Percentiles rank a stretch among this genome's conserved stretches.
Evolutionary conservation across 2,797 vertebrate species (phyloP).

Genomic region (Vireo griseus): DNA sequence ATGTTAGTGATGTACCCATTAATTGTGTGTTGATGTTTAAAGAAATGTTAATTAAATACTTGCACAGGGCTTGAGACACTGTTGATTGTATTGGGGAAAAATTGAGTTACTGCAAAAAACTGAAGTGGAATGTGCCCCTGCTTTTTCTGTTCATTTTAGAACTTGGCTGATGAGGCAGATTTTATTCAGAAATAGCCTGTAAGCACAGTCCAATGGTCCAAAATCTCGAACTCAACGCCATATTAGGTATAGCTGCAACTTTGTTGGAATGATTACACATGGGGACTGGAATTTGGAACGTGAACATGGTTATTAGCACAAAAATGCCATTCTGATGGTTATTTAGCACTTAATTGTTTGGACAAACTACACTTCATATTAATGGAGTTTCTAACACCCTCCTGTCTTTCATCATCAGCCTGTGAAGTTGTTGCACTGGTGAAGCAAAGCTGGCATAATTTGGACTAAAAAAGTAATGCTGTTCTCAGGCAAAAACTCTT

Average conservation of each 20-base stretch:
- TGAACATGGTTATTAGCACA: background rate
- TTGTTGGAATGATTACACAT: conserved; percentile 11
- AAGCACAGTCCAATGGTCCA: background rate
- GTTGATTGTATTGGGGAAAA: background rate
- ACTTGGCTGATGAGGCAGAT: background rate
- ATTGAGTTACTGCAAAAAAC: background rate
- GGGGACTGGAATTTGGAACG: conserved; percentile 16
- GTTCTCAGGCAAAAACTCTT: background rate
- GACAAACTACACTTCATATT: background rate
- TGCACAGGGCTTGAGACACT: background rate
- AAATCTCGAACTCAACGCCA: conserved; percentile 12
- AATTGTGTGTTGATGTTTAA: background rate
- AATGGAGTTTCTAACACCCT: background rate
- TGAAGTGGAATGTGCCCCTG: background rate
- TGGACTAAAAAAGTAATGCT: background rate
- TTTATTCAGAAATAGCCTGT: conserved; percentile 38
- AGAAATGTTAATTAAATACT: background rate
- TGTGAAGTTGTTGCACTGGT: background rate
- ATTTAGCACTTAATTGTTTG: background rate
- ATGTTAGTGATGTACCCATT: background rate
- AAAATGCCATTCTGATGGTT: background rate
- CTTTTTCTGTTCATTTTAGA: background rate
- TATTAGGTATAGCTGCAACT: conserved; percentile 52
- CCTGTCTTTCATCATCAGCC: background rate
- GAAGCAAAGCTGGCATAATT: background rate